Evolutionary conservation across 2,888 invertebrate species (phyloP).

Genomic region (Zygogramma bicolorata): DNA sequence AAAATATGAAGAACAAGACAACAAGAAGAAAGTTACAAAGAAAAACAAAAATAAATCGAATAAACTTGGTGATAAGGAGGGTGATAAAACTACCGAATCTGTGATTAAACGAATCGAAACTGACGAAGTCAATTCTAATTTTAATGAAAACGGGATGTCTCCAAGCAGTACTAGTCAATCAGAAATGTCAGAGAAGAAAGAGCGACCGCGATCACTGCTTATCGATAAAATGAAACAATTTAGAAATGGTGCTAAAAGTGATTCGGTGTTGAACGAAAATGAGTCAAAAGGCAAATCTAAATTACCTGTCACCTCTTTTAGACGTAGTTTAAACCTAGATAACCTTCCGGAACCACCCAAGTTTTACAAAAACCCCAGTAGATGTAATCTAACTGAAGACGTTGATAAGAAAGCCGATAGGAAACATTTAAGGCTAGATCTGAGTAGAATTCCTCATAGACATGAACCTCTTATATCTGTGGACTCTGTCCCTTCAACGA

Average conservation of each 20-base stretch:
- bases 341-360: slow-evolving; percentile 55
- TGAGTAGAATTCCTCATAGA: slow-evolving; percentile 64
- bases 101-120: slow-evolving; percentile 35
- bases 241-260: slow-evolving; percentile 68
- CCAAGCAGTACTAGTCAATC: slow-evolving; percentile 46
- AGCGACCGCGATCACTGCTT: slow-evolving; percentile 70
- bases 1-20: slow-evolving; percentile 74
- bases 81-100: slow-evolving; percentile 55
- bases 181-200: slow-evolving; percentile 64
- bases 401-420: slow-evolving; percentile 57
- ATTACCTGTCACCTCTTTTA: slow-evolving; percentile 61
- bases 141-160: slow-evolving; percentile 24
- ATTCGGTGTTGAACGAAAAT: slow-evolving; percentile 52
- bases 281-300: slow-evolving; percentile 59
- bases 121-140: slow-evolving; percentile 40
- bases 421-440: slow-evolving; percentile 74
- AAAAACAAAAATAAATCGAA: slow-evolving; percentile 49
- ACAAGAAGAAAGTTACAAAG: slow-evolving; percentile 57
- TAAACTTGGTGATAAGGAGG: slow-evolving; percentile 38
- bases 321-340: slow-evolving; percentile 64
- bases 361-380: slow-evolving; percentile 42
- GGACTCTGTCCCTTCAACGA: slow-evolving; percentile 35
- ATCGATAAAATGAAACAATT: slow-evolving; percentile 71
- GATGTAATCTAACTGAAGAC: slow-evolving; percentile 37
- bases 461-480: slow-evolving; percentile 35